phyloP scores from a whole-genome alignment of 2,797 vertebrate species.

The Coluber constrictor region DNA sequence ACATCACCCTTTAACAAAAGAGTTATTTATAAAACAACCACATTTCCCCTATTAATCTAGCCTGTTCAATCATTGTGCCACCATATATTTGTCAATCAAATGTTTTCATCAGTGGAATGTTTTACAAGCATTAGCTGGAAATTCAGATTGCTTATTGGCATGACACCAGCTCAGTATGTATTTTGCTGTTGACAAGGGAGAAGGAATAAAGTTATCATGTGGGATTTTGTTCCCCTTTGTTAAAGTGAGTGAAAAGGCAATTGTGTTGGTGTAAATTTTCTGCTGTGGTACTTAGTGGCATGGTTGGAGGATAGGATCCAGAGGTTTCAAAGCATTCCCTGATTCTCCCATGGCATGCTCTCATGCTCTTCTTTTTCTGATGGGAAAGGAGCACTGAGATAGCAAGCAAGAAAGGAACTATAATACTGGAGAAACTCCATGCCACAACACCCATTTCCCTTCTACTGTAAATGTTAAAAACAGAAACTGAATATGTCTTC shows the following conservation, averaged over 20 bases:
- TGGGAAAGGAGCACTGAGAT: not conserved
- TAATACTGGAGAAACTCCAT: not conserved
- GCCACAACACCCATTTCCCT: slow-evolving; percentile 16
- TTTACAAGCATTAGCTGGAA: not conserved
- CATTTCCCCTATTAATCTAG: not conserved
- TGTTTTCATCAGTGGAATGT: not conserved
- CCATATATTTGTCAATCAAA: not conserved
- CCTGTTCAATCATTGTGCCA: not conserved
- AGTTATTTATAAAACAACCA: not conserved
- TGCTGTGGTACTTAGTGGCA: not conserved
- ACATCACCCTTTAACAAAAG: not conserved
- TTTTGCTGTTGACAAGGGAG: not conserved
- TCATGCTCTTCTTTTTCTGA: not conserved
- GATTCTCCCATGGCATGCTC: not conserved
- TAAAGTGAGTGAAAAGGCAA: not conserved
- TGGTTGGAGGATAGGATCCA: not conserved
- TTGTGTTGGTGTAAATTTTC: not conserved
- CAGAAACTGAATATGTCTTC: slow-evolving; percentile 59
- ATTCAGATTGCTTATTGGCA: not conserved
- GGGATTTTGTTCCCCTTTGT: not conserved
- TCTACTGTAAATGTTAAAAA: slow-evolving; percentile 33
- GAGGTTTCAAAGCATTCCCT: slow-evolving; percentile 24
- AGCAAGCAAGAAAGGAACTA: not conserved
- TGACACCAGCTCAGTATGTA: not conserved
- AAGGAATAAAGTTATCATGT: not conserved